Evolutionary conservation across 2,113 vertebrate genomes (phyloP).

Genomic region (Lepus americanus): DNA sequence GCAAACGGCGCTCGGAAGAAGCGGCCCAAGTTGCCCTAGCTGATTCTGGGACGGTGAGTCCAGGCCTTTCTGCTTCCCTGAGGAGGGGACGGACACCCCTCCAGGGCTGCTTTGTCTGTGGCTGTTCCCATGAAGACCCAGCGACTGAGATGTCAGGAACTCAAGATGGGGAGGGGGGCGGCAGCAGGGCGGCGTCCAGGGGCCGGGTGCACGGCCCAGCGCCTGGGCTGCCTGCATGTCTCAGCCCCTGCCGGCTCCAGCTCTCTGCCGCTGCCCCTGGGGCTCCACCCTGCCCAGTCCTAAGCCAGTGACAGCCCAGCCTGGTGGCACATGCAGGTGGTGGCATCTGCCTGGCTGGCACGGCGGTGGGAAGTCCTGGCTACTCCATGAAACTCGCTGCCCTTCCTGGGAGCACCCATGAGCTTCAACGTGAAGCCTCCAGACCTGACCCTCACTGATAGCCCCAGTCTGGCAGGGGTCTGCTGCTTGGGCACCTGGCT

Average conservation of each 20-base stretch:
- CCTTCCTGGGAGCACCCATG: background rate
- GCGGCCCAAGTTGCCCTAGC: background rate
- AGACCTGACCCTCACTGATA: background rate
- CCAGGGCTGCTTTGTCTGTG: background rate
- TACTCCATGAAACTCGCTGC: background rate
- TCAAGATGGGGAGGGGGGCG: too few species aligned
- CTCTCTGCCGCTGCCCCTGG: background rate
- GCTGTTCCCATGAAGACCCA: background rate
- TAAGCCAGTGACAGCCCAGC: background rate
- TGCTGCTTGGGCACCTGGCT: background rate
- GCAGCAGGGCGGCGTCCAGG: background rate
- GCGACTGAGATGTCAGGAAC: background rate
- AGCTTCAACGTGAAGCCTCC: background rate
- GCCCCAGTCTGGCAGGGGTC: background rate
- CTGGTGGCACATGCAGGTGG: background rate
- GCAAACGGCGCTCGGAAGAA: background rate
- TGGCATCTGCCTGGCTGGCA: too few species aligned
- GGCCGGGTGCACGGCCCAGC: accelerated
- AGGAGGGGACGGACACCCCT: background rate
- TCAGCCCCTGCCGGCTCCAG: background rate
- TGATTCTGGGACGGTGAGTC: background rate
- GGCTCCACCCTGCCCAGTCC: background rate
- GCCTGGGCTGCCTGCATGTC: background rate
- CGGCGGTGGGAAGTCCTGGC: background rate
- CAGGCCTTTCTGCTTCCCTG: background rate